Conservation (phyloP, 92 coral and sea anemone species). For the Phenganax marumi region DNA sequence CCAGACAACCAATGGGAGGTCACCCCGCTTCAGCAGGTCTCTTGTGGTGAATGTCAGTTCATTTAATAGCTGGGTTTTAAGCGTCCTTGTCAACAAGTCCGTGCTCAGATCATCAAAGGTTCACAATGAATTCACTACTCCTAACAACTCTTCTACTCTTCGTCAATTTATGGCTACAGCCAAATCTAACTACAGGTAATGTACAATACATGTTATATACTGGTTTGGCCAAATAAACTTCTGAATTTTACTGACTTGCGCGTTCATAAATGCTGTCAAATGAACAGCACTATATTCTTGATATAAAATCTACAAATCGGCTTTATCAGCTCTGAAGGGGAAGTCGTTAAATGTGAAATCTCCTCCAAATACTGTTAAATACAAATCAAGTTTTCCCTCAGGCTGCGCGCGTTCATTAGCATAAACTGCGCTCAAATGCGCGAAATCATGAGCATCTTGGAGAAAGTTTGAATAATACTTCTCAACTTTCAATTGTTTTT, state of each 20-base stretch:
- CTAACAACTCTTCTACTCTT: constrained; percentile 13
- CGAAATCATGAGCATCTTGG: constrained; percentile 7
- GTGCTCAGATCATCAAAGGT: background rate
- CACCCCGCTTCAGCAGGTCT: background rate
- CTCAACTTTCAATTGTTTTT: constrained; percentile 3
- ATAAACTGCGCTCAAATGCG: constrained; percentile 3
- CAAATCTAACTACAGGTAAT: background rate
- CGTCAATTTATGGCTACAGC: background rate
- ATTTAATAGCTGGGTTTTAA: constrained; percentile 24
- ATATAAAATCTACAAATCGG: background rate
- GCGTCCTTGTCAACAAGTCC: constrained; percentile 32
- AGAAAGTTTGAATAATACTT: background rate
- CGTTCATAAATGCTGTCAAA: too few species aligned
- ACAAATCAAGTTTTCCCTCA: background rate
- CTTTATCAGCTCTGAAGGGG: background rate
- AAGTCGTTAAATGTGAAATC: constrained; percentile 2
- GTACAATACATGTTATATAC: background rate
- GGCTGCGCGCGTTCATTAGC: background rate
- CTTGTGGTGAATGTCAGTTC: background rate
- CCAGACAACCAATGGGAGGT: background rate
- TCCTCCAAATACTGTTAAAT: background rate
- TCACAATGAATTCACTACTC: constrained; percentile 9
- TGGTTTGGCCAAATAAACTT: background rate
- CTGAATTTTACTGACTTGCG: too few species aligned
- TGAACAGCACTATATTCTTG: too few species aligned